Conservation (phyloP, 1,140 invertebrate species). For the Caenorhabditis briggsae region DNA sequence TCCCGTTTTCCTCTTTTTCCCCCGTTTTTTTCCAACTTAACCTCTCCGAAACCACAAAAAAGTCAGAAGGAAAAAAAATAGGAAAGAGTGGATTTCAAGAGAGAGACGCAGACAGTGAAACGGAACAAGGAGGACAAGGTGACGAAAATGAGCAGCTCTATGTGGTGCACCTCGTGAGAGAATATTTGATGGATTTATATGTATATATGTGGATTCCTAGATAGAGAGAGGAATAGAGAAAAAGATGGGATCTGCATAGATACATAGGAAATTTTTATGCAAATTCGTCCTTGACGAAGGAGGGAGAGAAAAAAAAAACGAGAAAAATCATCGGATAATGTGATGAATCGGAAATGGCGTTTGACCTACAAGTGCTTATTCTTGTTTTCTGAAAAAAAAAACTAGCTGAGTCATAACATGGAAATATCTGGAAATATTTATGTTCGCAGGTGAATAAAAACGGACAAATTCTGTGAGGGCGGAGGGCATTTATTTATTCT, state of each 20-base stretch:
- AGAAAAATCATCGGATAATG: not conserved
- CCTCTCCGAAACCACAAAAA: constrained; percentile 30
- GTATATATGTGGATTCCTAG: not conserved
- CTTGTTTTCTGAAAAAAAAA: not conserved
- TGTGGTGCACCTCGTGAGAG: not conserved
- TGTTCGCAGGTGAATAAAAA: not conserved
- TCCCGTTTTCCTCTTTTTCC: not conserved
- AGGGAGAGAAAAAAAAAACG: not conserved
- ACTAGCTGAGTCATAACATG: not conserved
- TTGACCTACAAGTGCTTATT: not conserved
- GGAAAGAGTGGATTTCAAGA: not conserved
- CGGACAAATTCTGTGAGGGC: no score
- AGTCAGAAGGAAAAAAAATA: not conserved
- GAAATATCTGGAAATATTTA: not conserved
- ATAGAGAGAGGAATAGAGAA: not conserved
- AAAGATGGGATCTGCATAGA: not conserved
- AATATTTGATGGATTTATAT: not conserved
- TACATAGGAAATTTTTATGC: not conserved
- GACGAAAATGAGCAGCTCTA: not conserved
- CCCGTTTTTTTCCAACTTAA: not conserved
- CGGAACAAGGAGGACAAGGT: constrained; percentile 29
- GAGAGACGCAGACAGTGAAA: constrained; percentile 4
- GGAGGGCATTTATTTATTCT: no score
- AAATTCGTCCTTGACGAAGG: constrained; percentile 15
- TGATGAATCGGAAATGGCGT: constrained; percentile 30